phyloP scores from a whole-genome alignment of 1,140 invertebrate species.

The Euura lappo region DNA sequence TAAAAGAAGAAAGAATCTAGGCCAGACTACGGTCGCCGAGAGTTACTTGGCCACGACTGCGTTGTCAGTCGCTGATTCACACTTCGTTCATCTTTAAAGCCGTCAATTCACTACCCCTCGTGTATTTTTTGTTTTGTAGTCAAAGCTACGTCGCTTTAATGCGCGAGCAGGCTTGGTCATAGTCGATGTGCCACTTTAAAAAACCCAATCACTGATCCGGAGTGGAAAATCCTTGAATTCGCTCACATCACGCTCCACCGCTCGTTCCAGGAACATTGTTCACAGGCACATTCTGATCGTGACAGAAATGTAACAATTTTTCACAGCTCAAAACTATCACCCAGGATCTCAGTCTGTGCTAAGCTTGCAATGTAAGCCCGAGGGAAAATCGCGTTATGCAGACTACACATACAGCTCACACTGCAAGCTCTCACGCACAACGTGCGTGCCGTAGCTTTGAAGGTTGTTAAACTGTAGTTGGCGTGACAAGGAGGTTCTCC shows the following conservation, averaged over 20 bases:
- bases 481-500: conserved; percentile 4
- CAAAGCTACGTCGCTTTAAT: too few species aligned
- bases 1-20: too few species aligned
- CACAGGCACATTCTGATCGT: not conserved
- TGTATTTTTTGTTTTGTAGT: too few species aligned
- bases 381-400: not conserved
- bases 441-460: not conserved
- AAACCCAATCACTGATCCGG: too few species aligned
- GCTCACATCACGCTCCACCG: not conserved
- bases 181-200: too few species aligned
- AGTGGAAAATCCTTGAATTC: not conserved
- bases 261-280: not conserved
- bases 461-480: not conserved
- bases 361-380: not conserved
- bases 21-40: too few species aligned
- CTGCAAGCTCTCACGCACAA: not conserved
- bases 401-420: not conserved
- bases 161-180: too few species aligned
- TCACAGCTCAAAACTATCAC: not conserved
- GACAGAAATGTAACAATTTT: too few species aligned
- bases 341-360: not conserved
- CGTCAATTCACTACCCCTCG: too few species aligned
- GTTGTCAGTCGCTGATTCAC: too few species aligned
- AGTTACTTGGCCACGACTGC: too few species aligned
- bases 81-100: too few species aligned